Base-by-base conservation (phyloP, 2,797 vertebrate genomes). In the Oreochromis grahami region DNA sequence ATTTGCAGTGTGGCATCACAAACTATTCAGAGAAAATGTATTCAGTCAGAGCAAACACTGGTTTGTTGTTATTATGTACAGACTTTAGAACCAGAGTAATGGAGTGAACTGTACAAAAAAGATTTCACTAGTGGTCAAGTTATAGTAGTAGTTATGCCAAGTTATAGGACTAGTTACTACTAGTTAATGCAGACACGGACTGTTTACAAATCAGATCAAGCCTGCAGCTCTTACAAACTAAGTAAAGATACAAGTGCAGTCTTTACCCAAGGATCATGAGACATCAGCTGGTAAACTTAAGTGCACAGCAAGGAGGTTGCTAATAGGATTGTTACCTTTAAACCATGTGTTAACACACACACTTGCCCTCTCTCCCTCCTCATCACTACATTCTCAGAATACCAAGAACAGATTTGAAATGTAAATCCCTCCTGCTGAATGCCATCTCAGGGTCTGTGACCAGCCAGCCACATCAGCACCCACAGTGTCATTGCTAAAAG, bases 251-350 rank as follows among this genome's bases (percentile, higher is more conserved):
- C 52, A 65, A 74, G 70, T 74, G 26, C 26, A 50, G 70, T n/a
- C 34, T 45, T 21, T 32, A 55, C 34, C 7, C 11, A 55, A 48
- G 26, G 65, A 55, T 68, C 38, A 60, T 60, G 15, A 38, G 86
- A 78, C 14, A 11, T 68, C 48, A 84, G 89, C 63, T 88, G 80
- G 84, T 80, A 52, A 76, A 76, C 53, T 13, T 78, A 48, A 87
- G 58, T 80, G 82, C 17, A 43, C 51, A 86, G 88, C 76, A 81
- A 82, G 86, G 74, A 55, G 77, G 78, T 70, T 56, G 41, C 74
- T 93, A 94, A 94, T 92, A 84, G 91, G 93, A 93, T 94, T 93
- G 60, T 43, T 82, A 70, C 85, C 81, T 83, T 88, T 84, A 89
- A 89, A 86, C 83, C 77, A 21, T 29, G 26, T 7, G 3, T 72